phyloP scores from a whole-genome alignment of 2,888 invertebrate species.

The Agelastica alni region DNA sequence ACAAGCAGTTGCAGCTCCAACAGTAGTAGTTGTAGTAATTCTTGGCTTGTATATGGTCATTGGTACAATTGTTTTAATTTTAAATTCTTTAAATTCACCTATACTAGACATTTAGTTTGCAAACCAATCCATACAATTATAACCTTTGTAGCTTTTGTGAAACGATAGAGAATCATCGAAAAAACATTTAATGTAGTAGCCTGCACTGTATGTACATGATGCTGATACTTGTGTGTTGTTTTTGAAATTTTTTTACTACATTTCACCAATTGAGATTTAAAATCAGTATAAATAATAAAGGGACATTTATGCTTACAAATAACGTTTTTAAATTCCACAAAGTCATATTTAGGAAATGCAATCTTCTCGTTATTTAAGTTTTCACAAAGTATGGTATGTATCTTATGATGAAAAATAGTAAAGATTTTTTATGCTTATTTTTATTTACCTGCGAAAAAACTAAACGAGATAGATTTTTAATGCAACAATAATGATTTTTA shows the following conservation, averaged over 20 bases:
- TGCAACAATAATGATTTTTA: too few relatives aligned
- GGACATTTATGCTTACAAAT: neutral
- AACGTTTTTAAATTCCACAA: neutral
- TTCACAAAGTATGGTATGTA: neutral
- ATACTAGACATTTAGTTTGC: neutral
- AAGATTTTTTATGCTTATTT: too few relatives aligned
- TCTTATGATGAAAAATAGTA: too few relatives aligned
- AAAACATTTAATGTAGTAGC: neutral
- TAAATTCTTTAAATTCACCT: neutral
- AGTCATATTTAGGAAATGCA: neutral
- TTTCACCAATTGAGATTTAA: neutral
- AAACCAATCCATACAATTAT: too few relatives aligned
- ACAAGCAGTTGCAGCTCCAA: neutral
- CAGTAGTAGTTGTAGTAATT: neutral
- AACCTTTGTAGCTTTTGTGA: neutral
- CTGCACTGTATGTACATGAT: neutral
- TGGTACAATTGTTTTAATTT: neutral
- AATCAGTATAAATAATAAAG: neutral
- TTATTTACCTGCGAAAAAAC: too few relatives aligned
- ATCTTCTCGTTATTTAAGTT: neutral
- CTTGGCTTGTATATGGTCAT: too few relatives aligned
- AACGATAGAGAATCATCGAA: neutral
- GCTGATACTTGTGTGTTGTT: neutral
- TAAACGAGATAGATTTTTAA: too few relatives aligned
- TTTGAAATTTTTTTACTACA: neutral